Conservation (phyloP, 2,113 vertebrate genomes). For the Edolisoma coerulescens region DNA sequence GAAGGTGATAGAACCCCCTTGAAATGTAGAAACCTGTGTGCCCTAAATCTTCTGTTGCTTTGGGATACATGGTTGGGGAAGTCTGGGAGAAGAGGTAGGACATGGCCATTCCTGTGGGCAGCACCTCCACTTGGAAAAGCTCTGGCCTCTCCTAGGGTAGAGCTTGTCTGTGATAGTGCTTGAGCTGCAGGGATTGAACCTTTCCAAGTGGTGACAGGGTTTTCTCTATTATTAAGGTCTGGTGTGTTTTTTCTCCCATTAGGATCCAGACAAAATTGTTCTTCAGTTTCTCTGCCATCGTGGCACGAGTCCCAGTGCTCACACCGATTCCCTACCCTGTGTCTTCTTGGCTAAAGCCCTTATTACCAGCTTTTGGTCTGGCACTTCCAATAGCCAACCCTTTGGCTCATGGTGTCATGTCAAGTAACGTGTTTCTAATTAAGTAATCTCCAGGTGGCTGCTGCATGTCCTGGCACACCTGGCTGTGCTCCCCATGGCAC, state of each 20-base stretch:
- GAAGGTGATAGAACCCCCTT: neutral
- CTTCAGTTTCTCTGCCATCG: neutral
- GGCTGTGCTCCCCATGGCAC: neutral
- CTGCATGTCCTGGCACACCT: accelerated
- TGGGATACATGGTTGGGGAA: accelerated
- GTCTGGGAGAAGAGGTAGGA: neutral
- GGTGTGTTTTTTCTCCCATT: neutral
- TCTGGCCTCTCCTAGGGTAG: neutral
- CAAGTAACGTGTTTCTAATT: neutral
- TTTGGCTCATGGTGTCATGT: neutral
- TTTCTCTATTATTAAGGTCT: neutral
- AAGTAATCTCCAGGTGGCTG: neutral
- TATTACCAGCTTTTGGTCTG: neutral
- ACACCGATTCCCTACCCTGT: neutral
- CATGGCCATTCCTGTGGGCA: neutral
- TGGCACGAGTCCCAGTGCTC: neutral
- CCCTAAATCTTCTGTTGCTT: neutral
- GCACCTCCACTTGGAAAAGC: neutral
- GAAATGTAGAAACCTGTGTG: neutral
- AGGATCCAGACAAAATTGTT: neutral
- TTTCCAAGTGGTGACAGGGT: neutral
- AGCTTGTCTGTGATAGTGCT: neutral
- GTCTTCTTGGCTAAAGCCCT: neutral
- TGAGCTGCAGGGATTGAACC: neutral
- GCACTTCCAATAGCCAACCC: neutral